Percentiles rank a stretch among this genome's conserved stretches.
These are phyloP conservation scores for Neopipo cinnamomea DNA, from an alignment of 2,113 vertebrate species.

Conservation along the genomic window DNA sequence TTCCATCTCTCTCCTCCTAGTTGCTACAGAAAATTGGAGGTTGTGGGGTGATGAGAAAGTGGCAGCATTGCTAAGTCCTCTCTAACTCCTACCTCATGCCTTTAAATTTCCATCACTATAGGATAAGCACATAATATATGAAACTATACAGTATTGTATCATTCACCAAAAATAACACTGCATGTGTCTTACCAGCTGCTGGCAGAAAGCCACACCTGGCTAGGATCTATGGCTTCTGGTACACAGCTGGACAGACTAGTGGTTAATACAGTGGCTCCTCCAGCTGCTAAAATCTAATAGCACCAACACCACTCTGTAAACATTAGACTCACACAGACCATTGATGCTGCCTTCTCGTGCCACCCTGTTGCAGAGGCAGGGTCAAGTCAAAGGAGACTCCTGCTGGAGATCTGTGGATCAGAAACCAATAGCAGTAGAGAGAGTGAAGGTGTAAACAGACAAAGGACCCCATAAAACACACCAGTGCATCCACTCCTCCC, in stretches of 20 bases:
- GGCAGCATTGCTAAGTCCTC: neutral
- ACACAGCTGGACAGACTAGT: neutral
- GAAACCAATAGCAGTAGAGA: neutral
- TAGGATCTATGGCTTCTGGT: neutral
- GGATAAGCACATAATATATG: neutral
- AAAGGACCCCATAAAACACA: neutral
- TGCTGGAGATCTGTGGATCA: neutral
- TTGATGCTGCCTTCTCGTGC: rapidly evolving
- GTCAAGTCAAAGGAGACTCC: neutral
- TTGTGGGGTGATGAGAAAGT: neutral
- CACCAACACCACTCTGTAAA: neutral
- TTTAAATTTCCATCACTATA: neutral
- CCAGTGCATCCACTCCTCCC: neutral
- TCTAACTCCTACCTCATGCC: neutral
- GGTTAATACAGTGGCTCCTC: neutral
- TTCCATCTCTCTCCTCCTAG: neutral
- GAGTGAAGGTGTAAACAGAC: neutral
- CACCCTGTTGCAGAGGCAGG: neutral
- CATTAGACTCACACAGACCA: rapidly evolving
- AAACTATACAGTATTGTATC: neutral
- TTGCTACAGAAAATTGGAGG: neutral
- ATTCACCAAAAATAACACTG: neutral
- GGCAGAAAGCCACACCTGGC: neutral
- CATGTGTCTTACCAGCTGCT: neutral
- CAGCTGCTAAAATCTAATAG: neutral